Evolutionary conservation across 2,797 vertebrate genomes (phyloP), one percentile per base, ranked within the genome.

Genomic region (Lutjanus campechanus): DNA sequence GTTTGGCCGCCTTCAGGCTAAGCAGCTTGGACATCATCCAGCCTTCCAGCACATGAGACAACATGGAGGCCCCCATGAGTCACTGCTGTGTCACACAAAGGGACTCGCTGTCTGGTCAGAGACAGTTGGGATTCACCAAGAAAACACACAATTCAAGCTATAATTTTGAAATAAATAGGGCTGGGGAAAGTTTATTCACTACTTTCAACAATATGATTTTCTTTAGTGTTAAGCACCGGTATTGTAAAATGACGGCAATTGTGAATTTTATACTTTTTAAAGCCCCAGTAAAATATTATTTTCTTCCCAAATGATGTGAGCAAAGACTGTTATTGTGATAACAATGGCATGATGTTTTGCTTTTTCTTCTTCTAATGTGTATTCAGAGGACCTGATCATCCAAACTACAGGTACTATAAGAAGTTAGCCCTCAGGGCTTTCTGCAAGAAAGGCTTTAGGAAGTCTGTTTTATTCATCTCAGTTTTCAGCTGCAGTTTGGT

Each of bases 1-100:
- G 81, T 90, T 85, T 85, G 85, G 87, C 76, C 8, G 56, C 89
- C 88, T 85, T 72, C 77, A 51, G 88, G 88, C 76, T 86, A 88
- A 91, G 89, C 85, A 73, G 88, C 87, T 90, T 89, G 91, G 91
- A 93, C 87, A 64, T 85, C 74, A 76, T 88, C 89, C 90, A 92
- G 78, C 59, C 88, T 85, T 73, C 72, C 51, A 85, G 84, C 83
- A 80, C 81, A 75, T 62, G 77, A 89, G 85, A 82, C 82, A 88
- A 76, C 87, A 82, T 56, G 54, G 80, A 86, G 79, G 77, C 82
- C 84, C 82, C 81, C 79, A 49, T 85, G 88, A 93, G 77, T 91
- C 91, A 91, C 86, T 46, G 73, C 79, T 78, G 88, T 84, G 86
- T 88, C 88, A 81, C 85, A 88, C 81, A 87, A 77, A 91, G 76